phyloP scores from a whole-genome alignment of 2,797 vertebrate species.

The Natrix natrix region DNA sequence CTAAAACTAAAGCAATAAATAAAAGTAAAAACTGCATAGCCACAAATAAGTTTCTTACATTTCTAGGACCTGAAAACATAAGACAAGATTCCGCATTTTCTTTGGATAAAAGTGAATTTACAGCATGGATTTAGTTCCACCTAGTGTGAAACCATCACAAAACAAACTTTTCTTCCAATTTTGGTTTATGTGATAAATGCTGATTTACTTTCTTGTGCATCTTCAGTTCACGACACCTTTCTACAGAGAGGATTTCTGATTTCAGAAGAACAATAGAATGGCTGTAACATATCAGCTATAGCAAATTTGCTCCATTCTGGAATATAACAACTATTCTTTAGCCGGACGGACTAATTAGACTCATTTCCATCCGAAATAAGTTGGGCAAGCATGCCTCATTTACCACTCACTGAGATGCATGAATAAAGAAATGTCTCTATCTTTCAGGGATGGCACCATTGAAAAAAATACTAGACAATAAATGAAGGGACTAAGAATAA shows the following conservation, averaged over 20 bases:
- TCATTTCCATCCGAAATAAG: conserved; percentile 71
- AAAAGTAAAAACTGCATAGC: background rate
- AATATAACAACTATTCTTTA: conserved; percentile 45
- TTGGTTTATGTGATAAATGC: conserved; percentile 22
- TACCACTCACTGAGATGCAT: conserved; percentile 71
- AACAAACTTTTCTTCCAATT: conserved; percentile 11
- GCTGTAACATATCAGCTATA: conserved; percentile 42
- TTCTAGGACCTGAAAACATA: background rate
- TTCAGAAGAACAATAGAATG: conserved; percentile 11
- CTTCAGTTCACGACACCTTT: conserved; percentile 38
- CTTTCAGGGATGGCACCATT: conserved; percentile 30
- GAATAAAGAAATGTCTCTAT: conserved; percentile 72
- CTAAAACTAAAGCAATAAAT: background rate
- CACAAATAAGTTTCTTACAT: background rate
- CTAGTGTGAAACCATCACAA: background rate
- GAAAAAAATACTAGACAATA: conserved; percentile 35
- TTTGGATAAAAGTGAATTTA: background rate
- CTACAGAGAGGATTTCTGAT: conserved; percentile 17
- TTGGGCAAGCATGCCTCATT: conserved; percentile 68
- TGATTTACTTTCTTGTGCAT: conserved; percentile 14
- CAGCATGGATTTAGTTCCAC: background rate
- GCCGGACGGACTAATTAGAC: conserved; percentile 67
- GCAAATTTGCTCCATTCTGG: conserved; percentile 38
- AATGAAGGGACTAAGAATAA: background rate
- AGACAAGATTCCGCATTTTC: background rate